Conservation (phyloP, 2,888 invertebrate species). For the Hetaerina titia region DNA sequence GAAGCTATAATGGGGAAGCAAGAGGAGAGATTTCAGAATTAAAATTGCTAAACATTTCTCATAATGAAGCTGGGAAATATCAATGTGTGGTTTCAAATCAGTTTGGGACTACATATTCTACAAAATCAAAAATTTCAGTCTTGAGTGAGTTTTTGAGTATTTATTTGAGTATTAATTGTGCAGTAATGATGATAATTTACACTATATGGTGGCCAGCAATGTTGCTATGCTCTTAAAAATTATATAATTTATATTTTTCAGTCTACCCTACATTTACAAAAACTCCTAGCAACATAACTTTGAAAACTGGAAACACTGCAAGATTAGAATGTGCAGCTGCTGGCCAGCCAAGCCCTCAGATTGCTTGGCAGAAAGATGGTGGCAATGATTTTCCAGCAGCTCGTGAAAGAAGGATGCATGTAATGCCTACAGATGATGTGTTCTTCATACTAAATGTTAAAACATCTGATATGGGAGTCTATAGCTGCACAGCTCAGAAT, state of each 20-base stretch:
- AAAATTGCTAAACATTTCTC: constrained; percentile 86
- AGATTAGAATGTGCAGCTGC: constrained; percentile 94
- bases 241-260: constrained; percentile 74
- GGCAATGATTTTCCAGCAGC: constrained; percentile 97
- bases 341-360: constrained; percentile 93
- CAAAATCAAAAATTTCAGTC: constrained; percentile 91
- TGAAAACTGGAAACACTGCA: constrained; percentile 91
- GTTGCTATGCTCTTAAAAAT: not conserved
- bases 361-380: constrained; percentile 95
- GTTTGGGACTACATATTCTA: constrained; percentile 93
- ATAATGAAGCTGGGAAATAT: constrained; percentile 91
- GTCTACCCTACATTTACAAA: constrained; percentile 93
- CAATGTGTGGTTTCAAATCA: constrained; percentile 95
- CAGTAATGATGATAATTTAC: too few species aligned
- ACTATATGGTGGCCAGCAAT: not conserved
- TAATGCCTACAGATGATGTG: constrained; percentile 93
- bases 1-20: constrained; percentile 80
- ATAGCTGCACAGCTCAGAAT: constrained; percentile 95
- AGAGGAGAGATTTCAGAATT: constrained; percentile 82
- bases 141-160: constrained; percentile 80
- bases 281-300: constrained; percentile 90
- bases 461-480: constrained; percentile 92
- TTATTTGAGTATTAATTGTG: not conserved
- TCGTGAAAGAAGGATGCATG: constrained; percentile 93
- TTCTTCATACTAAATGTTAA: constrained; percentile 96